phyloP scores from a whole-genome alignment of 2,888 invertebrate genomes.

The Yponomeuta cagnagella region DNA sequence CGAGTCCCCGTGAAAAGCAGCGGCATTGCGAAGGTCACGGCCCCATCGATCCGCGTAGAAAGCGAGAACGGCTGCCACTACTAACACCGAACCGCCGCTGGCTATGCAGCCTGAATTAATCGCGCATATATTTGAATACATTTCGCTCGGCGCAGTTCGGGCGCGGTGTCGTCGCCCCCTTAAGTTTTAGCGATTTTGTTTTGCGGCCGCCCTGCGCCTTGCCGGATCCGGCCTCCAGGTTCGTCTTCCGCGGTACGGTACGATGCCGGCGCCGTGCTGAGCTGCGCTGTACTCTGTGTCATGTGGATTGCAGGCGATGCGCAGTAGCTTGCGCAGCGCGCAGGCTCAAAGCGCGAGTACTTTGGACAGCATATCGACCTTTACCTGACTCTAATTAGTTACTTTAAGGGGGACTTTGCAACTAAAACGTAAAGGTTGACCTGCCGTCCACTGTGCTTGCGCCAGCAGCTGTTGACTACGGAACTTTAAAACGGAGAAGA shows the following conservation, averaged over 20 bases:
- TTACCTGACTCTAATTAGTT: no score
- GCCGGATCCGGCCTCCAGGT: not conserved
- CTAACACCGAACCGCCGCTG: conserved; percentile 71
- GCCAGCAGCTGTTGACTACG: no score
- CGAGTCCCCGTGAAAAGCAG: conserved; percentile 29
- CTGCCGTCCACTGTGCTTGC: no score
- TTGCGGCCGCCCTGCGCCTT: conserved; percentile 19
- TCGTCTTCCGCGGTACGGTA: not conserved
- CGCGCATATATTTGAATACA: conserved; percentile 77
- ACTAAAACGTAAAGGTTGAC: no score
- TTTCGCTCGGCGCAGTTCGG: conserved; percentile 55
- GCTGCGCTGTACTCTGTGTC: not conserved
- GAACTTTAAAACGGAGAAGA: no score
- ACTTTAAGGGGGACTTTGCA: no score
- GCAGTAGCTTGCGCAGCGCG: no score
- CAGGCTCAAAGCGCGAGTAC: no score
- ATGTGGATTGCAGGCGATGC: no score
- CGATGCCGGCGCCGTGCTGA: not conserved
- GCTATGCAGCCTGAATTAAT: conserved; percentile 77
- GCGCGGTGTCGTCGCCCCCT: conserved; percentile 67
- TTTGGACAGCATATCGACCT: no score
- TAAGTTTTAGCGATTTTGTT: conserved; percentile 72
- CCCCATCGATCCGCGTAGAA: conserved; percentile 74
- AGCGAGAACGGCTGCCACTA: conserved; percentile 74
- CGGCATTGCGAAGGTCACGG: conserved; percentile 71